Percentiles rank a stretch among this genome's conserved stretches.
These are phyloP conservation scores for Diplazon laetatorius DNA, from an alignment of 2,888 invertebrate genomes.

Conservation along the genomic window DNA sequence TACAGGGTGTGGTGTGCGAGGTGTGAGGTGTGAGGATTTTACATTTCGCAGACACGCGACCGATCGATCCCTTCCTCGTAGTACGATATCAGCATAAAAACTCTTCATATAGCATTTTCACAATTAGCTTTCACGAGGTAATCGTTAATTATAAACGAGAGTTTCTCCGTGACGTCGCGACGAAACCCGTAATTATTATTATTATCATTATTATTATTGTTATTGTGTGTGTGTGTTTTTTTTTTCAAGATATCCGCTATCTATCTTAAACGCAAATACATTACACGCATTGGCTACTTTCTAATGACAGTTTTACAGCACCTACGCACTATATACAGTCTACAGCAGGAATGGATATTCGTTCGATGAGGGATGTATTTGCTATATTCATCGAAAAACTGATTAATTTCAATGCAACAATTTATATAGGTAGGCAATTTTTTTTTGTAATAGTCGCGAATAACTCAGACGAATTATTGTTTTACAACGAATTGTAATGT, in stretches of 20 bases:
- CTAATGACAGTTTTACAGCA: conserved; percentile 52
- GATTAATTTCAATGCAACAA: no score
- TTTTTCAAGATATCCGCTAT: conserved; percentile 10
- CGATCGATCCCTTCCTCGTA: conserved; percentile 19
- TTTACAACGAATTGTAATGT: no score
- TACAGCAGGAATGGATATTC: no score
- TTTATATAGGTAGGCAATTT: no score
- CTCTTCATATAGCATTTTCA: conserved; percentile 53
- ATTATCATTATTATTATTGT: no score
- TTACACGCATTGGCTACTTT: conserved; percentile 29
- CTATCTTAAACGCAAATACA: conserved; percentile 25
- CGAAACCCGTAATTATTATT: conserved; percentile 11
- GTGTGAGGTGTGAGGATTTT: neutral
- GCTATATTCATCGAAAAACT: no score
- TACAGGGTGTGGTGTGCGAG: conserved; percentile 30
- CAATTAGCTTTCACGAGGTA: conserved; percentile 42
- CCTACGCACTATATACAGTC: conserved; percentile 61
- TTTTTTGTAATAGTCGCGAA: no score
- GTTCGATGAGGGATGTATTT: no score
- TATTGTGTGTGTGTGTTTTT: no score
- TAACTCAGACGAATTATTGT: no score
- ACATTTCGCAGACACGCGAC: conserved; percentile 9
- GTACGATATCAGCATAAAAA: conserved; percentile 35
- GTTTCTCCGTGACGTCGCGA: conserved; percentile 9
- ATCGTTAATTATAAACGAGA: neutral